Conservation (phyloP, 2,113 vertebrate species). For the Octodon degus region DNA sequence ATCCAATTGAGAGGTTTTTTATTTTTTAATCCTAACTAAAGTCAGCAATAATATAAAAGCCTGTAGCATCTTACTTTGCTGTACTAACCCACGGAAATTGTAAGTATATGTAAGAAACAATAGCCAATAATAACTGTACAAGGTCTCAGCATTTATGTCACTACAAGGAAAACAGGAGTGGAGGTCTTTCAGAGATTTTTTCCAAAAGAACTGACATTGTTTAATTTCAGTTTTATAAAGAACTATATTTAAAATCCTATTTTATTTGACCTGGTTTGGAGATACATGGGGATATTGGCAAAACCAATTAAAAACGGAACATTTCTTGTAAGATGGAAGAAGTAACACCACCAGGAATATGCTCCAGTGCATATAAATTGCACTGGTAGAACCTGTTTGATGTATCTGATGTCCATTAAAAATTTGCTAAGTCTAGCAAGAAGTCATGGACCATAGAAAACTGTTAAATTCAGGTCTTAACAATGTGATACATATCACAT, state of each 20-base stretch:
- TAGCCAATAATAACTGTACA: not conserved
- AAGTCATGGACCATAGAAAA: not conserved
- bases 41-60: not conserved
- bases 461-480: not conserved
- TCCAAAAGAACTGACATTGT: conserved; percentile 12
- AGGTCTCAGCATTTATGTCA: not conserved
- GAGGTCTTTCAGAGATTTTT: not conserved
- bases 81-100: not conserved
- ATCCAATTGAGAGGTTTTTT: not conserved
- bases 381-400: not conserved
- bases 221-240: conserved; percentile 28
- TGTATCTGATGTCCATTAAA: not conserved
- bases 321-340: not conserved
- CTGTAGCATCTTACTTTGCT: not conserved
- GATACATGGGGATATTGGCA: not conserved
- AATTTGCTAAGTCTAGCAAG: not conserved
- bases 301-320: conserved; percentile 11
- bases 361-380: not conserved
- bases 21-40: not conserved
- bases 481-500: not conserved
- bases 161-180: not conserved
- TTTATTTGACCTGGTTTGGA: conserved; percentile 24
- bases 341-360: not conserved
- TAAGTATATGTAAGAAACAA: not conserved
- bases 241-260: not conserved